Evolutionary conservation across 1,140 invertebrate species (phyloP), one percentile per base, ranked within the genome.

Genomic region (Hydropsyche tenuis): DNA sequence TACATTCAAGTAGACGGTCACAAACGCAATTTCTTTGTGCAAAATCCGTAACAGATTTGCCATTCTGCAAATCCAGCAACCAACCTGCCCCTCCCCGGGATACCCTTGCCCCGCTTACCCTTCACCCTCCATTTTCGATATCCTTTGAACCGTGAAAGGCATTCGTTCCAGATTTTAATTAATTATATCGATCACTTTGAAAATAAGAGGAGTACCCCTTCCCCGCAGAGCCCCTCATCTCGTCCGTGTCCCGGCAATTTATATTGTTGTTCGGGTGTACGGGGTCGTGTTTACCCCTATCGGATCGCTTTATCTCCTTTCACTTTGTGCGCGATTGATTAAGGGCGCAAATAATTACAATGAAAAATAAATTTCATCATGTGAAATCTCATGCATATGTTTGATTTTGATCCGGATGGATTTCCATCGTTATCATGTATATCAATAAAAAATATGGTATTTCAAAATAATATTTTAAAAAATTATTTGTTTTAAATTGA

Each of bases 181-280:
- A 75, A 71, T 75, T 70, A 75, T 75, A 75, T 75, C 73, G 73
- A 75, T 75, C 70, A 75, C 69, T 75, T 72, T 70, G 73, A 75
- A 75, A 75, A 66, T 72, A 64, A 71, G 62, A 75, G 68, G 64
- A 72, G 56, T 37, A 9, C 9, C 30, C 30, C 30, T 3, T 9
- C 30, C 30, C 3, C 30, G 3, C 3, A 9, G 30, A 37, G 3
- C 30, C 30, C 30, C 9, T 37, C 30, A 37, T 9, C 30, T 37
- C 30, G 3, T 9, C 30, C 63, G 46, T 37, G 30, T 37, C 30
- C 30, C 62, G 45, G 20, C 42, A 71, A 75, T 75, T 75, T 75
- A 75, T 75, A 69, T 75, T 75, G 45, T 37, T 73, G 27, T 22
- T 30, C 37, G 56, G 12, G 73, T 20, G 42, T 72, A 64, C 45